Conservation (phyloP, 2,113 vertebrate species). For the Procavia capensis region DNA sequence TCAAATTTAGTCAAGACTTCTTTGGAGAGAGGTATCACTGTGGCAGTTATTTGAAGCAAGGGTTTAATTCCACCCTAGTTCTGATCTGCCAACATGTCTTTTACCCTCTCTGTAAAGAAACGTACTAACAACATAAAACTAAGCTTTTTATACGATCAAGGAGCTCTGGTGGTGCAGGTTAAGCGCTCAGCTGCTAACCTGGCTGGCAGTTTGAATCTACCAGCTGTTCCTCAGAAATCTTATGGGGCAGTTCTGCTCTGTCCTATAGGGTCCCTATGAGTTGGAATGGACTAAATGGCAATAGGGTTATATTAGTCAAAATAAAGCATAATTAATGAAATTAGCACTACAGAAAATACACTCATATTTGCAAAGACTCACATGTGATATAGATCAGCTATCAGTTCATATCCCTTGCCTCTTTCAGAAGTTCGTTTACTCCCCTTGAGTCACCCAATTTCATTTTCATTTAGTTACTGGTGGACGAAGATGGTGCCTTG, state of each 20-base stretch:
- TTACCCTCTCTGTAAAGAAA: not conserved
- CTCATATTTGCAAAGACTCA: not conserved
- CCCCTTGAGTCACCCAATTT: not conserved
- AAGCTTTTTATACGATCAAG: not conserved
- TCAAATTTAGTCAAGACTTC: conserved; percentile 37
- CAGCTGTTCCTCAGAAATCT: not conserved
- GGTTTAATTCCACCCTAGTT: not conserved
- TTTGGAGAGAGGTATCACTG: conserved; percentile 32
- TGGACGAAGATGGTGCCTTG: not conserved
- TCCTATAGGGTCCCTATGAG: no score
- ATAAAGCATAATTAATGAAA: conserved; percentile 8
- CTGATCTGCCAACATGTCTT: not conserved
- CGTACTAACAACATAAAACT: not conserved
- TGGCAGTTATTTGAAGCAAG: conserved; percentile 31
- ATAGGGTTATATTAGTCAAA: not conserved
- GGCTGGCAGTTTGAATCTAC: not conserved
- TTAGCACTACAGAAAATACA: not conserved
- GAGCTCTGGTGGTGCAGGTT: not conserved
- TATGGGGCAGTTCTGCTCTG: no score
- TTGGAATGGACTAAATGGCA: no score
- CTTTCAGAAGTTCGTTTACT: conserved; percentile 44
- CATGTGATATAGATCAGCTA: not conserved
- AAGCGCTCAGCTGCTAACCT: not conserved
- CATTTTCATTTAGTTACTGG: not conserved
- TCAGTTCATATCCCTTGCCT: not conserved